Conservation (phyloP, 2,113 vertebrate species). For the Tautogolabrus adspersus region DNA sequence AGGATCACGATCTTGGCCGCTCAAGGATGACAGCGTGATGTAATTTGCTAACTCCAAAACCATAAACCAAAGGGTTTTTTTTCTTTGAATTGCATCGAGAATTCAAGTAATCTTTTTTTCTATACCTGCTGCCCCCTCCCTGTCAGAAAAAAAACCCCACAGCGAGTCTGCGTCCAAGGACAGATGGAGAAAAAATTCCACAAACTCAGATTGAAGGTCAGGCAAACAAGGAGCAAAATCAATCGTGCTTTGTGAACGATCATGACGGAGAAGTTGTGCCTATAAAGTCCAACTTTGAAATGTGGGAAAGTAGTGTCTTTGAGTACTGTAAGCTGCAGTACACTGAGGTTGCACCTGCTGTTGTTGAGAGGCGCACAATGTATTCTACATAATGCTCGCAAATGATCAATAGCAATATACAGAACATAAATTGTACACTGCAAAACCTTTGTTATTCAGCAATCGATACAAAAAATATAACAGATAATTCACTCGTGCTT, state of each 20-base stretch:
- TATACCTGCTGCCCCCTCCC: background rate
- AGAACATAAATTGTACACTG: background rate
- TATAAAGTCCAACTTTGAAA: slow-evolving; percentile 5
- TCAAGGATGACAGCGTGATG: slow-evolving; percentile 30
- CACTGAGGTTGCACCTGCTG: slow-evolving; percentile 4
- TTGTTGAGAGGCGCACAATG: background rate
- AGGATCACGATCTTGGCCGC: slow-evolving; percentile 7
- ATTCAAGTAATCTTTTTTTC: slow-evolving; percentile 4
- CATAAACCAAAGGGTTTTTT: background rate
- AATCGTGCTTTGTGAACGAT: slow-evolving; percentile 41
- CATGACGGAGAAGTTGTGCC: background rate
- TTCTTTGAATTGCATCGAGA: slow-evolving; percentile 27
- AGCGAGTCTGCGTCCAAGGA: slow-evolving; percentile 16
- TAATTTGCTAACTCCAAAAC: slow-evolving; percentile 24
- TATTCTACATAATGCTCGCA: background rate
- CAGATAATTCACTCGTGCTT: background rate
- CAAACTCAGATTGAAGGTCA: slow-evolving; percentile 46
- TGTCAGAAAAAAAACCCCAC: slow-evolving; percentile 14
- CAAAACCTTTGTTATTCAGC: background rate
- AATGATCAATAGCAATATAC: background rate
- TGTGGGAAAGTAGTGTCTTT: background rate
- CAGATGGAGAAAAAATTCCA: slow-evolving; percentile 20
- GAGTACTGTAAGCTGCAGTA: background rate
- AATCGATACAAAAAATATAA: background rate
- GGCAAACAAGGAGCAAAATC: slow-evolving; percentile 46